Evolutionary conservation across 2,113 vertebrate genomes (phyloP), one percentile per base, ranked within the genome.

Genomic region (Ctenodactylus gundi): DNA sequence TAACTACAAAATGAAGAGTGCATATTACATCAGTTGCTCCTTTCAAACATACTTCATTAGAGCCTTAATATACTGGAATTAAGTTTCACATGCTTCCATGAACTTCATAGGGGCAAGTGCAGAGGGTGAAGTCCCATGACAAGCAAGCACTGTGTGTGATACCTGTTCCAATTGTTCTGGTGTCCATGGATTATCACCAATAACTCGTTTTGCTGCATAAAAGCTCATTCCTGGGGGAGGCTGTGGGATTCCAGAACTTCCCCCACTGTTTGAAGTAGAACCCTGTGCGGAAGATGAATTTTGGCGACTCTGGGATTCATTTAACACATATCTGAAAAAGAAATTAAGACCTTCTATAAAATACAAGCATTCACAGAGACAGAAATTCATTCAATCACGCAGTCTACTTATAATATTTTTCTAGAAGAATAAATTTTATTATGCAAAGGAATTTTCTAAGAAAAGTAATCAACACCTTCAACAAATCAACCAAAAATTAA

Each of bases 141-240:
- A 17, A 88, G 60, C 60, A 85, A 57, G 27, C 72, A 53, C n/a
- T 12, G 14, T 51, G 14, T 51, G 31, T 12, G 91, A 77, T 98
- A 99, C 99, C 99, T 99, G 99, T 97, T 99, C 99, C 34, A 99
- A 97, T 85, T 99, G 99, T 97, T 99, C 99, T 25, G 99, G 99
- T 18, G 99, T 99, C 99, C 99, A 99, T 2, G 99, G 99, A 34
- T 98, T 98, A 97, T 99, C 99, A 95, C 99, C 99, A 94, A 99
- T 99, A 90, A 99, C 98, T 94, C 99, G 98, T 88, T 99, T 99
- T 89, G 99, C 99, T 92, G 99, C 99, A 90, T 99, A 99, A 94
- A 99, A 99, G 91, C 99, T 99, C 99, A 99, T 99, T 70, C 99
- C 99, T 15, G 99, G 99, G 93, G 99, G 99, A 27, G 99, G 99